Conservation (phyloP, 2,888 invertebrate genomes). For the Trissonchulus sp. region DNA sequence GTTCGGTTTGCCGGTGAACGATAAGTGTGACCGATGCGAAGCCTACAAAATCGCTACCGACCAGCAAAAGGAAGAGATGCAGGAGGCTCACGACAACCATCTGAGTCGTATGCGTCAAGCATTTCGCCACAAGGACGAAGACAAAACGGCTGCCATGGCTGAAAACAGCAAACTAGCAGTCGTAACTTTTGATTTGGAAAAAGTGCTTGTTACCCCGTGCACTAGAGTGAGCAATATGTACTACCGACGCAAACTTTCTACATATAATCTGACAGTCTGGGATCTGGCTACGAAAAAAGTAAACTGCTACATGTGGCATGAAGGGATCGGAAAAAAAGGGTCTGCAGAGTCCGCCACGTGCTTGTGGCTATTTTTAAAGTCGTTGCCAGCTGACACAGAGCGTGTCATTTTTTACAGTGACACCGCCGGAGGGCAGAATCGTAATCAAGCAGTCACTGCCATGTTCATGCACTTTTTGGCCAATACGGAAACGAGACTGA, state of each 20-base stretch:
- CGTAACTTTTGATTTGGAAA: conserved; percentile 22
- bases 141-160: neutral
- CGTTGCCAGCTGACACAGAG: neutral
- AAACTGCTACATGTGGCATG: conserved; percentile 18
- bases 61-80: neutral
- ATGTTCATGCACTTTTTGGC: conserved; percentile 17
- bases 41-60: neutral
- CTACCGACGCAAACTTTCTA: conserved; percentile 13
- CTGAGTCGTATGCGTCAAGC: neutral
- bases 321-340: neutral
- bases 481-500: no score
- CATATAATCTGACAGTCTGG: conserved; percentile 14
- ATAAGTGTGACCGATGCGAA: neutral
- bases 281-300: neutral
- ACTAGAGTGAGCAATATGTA: conserved; percentile 3
- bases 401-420: conserved; percentile 10
- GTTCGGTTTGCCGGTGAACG: neutral
- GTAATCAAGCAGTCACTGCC: neutral
- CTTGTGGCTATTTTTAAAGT: neutral
- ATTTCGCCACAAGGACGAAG: conserved; percentile 2
- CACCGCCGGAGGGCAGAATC: neutral
- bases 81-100: no score
- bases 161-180: neutral
- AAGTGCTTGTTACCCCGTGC: conserved; percentile 18
- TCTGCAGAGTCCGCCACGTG: neutral